Conservation (phyloP, 2,888 invertebrate species). For the Dioctria linearis region DNA sequence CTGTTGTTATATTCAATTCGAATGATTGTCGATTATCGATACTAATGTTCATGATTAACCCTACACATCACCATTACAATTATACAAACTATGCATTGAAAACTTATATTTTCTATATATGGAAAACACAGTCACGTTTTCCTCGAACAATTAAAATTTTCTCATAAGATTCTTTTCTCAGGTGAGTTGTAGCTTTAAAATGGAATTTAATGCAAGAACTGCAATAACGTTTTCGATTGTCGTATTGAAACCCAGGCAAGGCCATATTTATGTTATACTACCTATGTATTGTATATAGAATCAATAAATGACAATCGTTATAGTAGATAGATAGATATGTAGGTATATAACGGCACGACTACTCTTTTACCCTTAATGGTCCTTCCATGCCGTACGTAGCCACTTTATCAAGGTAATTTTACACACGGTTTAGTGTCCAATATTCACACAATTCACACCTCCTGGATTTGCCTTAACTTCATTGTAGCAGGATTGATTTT, state of each 20-base stretch:
- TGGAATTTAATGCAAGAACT: neutral
- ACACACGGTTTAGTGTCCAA: slow-evolving; percentile 5
- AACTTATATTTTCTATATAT: neutral
- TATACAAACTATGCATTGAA: neutral
- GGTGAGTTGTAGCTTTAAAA: slow-evolving; percentile 9
- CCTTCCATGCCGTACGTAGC: neutral
- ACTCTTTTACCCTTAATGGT: neutral
- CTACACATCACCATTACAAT: slow-evolving; percentile 11
- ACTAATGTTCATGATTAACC: slow-evolving; percentile 43
- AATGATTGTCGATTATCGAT: slow-evolving; percentile 42
- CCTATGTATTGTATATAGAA: too few species aligned
- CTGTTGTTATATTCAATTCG: slow-evolving; percentile 20
- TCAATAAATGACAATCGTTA: too few species aligned
- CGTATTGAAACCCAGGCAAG: slow-evolving; percentile 14
- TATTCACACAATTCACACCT: slow-evolving; percentile 39
- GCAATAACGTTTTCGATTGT: slow-evolving; percentile 21
- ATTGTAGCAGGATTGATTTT: neutral
- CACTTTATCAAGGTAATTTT: slow-evolving; percentile 2
- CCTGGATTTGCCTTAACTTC: slow-evolving; percentile 2
- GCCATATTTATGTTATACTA: slow-evolving; percentile 3
- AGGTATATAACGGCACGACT: neutral
- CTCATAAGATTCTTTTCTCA: neutral
- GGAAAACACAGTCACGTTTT: neutral
- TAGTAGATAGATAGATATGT: too few species aligned
- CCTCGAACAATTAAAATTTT: neutral